Base-by-base conservation (phyloP, 1,140 invertebrate genomes). In the Sarcophaga bullata region DNA sequence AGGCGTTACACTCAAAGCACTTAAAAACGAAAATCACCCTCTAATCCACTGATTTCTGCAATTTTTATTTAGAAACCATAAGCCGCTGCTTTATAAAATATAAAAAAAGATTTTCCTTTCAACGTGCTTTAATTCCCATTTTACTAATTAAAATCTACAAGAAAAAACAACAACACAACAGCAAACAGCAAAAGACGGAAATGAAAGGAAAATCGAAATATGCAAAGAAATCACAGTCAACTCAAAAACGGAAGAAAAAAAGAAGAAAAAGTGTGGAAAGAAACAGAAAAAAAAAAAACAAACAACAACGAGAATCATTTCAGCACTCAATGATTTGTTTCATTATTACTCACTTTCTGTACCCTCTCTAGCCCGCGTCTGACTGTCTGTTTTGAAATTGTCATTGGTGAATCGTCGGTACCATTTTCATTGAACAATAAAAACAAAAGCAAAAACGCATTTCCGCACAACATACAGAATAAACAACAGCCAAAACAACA, bases 221-320 rank as follows among this genome's bases (percentile, higher is more conserved):
- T 76, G 17, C 73, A n/a, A 15, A 48, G 75, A 78, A 78, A 78
- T 78, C 75, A 78, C 75, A 78, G 75, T 78, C 75, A n/a, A 49
- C 15, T 76, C 73, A 48, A 3, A 17, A 37, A 37, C 25, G 25
- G 25, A 37, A 37, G 4, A 37, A 37, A 72, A 72, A 17, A 25
- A 72, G 17, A 72, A 72, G 17, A 11, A 25, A 17, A 25, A 62
- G 7, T 1, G 58, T 46, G 10, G 73, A 15, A 15, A 6, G 86
- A 87, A 88, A 88, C 88, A 87, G 88, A 88, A 88, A 88, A 88
- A n/a, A n/a, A n/a, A n/a, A n/a, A n/a, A n/a, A n/a, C n/a, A n/a
- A n/a, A n/a, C 88, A 88, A 88, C 86, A 87, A 86, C 87, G 86
- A 86, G 68, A 87, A 87, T 87, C 75, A 78, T 88, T 88, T n/a